A percentile compares a stretch with the other conserved stretches of the same genome.
phyloP scores from a whole-genome alignment of 2,797 vertebrate genomes.

The Eutrigla gurnardus region DNA sequence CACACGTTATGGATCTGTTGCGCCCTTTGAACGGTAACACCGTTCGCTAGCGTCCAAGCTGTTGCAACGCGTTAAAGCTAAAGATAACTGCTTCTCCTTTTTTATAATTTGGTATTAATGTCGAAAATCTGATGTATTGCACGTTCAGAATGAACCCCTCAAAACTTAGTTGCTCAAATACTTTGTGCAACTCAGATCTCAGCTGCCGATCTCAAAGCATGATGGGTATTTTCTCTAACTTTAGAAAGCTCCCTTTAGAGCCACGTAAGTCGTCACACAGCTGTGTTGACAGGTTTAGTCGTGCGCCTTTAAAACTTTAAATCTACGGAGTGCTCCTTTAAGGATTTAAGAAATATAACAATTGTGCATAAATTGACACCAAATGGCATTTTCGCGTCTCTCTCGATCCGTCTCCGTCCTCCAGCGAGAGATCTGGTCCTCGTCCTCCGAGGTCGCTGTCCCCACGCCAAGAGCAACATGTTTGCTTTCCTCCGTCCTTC shows the following conservation, averaged over 20 bases:
- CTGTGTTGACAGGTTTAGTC: no score
- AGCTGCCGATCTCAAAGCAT: not conserved
- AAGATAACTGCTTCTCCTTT: slow-evolving; percentile 16
- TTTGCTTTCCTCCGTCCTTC: slow-evolving; percentile 79
- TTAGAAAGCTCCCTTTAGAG: no score
- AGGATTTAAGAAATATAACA: not conserved
- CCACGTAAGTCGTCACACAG: no score
- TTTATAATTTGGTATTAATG: not conserved
- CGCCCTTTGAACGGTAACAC: slow-evolving; percentile 22
- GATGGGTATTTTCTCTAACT: not conserved
- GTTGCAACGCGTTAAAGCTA: slow-evolving; percentile 18
- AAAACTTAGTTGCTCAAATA: not conserved
- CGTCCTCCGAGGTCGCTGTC: slow-evolving; percentile 48
- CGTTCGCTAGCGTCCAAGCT: slow-evolving; percentile 18
- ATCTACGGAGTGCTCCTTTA: not conserved
- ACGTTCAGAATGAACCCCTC: not conserved
- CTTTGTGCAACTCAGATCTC: not conserved
- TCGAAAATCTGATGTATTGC: not conserved
- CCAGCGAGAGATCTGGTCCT: slow-evolving; percentile 62
- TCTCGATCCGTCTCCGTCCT: slow-evolving; percentile 45
- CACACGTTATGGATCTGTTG: slow-evolving; percentile 43
- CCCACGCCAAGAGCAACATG: slow-evolving; percentile 84
- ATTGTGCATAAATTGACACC: slow-evolving; percentile 11
- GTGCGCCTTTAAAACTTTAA: not conserved
- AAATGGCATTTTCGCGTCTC: slow-evolving; percentile 9